phyloP scores from a whole-genome alignment of 2,113 vertebrate genomes.

The Hiodon tergisus region DNA sequence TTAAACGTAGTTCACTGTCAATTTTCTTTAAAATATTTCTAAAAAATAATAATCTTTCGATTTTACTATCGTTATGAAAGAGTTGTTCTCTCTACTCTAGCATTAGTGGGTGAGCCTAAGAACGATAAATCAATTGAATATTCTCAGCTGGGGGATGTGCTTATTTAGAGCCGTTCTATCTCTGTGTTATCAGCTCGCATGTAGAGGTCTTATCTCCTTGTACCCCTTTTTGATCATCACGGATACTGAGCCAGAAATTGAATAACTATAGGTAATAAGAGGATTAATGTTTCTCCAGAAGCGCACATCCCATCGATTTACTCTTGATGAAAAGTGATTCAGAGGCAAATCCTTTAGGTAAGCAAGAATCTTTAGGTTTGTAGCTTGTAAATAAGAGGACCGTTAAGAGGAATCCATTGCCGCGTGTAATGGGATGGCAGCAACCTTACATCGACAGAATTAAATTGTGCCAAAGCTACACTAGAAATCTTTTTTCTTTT shows the following conservation, averaged over 20 bases:
- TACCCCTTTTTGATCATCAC: conserved; percentile 46
- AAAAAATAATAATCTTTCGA: too few relatives aligned
- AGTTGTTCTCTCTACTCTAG: too few relatives aligned
- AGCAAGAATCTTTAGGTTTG: conserved; percentile 29
- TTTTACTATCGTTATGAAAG: too few relatives aligned
- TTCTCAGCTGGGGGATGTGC: conserved; percentile 17
- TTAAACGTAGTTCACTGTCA: too few relatives aligned
- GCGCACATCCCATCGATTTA: conserved; percentile 35
- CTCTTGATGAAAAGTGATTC: conserved; percentile 38
- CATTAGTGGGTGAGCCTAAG: neutral
- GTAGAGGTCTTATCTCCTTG: conserved; percentile 31
- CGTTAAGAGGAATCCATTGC: conserved; percentile 34
- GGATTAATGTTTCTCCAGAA: conserved; percentile 59
- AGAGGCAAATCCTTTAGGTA: conserved; percentile 36
- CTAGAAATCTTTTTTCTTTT: conserved; percentile 11
- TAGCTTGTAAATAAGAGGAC: conserved; percentile 40
- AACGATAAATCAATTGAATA: conserved; percentile 19
- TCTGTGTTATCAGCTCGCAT: conserved; percentile 42
- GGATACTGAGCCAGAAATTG: conserved; percentile 57
- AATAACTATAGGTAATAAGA: conserved; percentile 56
- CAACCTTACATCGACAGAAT: conserved; percentile 17
- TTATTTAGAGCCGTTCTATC: conserved; percentile 34
- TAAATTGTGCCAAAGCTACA: conserved; percentile 25
- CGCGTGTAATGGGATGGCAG: conserved; percentile 29
- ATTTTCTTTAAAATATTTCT: too few relatives aligned